Evolutionary conservation across 2,113 vertebrate genomes (phyloP).

Genomic region (Odontophorus gujanensis): DNA sequence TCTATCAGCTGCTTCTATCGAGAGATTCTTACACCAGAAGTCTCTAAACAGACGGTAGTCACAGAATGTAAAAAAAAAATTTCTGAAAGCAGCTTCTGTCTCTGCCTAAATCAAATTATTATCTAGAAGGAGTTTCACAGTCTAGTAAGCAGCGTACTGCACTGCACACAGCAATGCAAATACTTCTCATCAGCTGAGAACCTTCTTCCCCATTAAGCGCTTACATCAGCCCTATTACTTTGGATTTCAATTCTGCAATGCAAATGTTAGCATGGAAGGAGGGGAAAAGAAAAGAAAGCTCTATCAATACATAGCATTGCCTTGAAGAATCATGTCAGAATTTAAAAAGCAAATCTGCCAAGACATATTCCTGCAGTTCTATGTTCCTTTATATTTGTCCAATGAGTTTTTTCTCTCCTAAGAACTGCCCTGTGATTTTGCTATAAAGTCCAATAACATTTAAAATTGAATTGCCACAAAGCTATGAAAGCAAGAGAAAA

Average conservation of each 20-base stretch:
- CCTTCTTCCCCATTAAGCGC: not conserved
- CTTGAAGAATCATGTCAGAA: not conserved
- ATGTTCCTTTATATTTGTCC: not conserved
- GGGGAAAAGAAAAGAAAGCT: not conserved
- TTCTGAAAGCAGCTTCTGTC: not conserved
- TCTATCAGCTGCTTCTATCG: not conserved
- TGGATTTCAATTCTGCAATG: not conserved
- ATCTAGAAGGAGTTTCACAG: not conserved
- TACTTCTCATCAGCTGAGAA: not conserved
- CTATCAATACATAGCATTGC: not conserved
- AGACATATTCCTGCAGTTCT: accelerated
- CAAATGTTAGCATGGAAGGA: not conserved
- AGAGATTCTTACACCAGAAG: not conserved
- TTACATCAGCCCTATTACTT: not conserved
- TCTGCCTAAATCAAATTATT: not conserved
- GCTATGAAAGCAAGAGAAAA: not conserved
- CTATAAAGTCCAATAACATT: accelerated
- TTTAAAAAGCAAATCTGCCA: not conserved
- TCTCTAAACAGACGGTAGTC: not conserved
- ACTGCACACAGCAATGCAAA: not conserved
- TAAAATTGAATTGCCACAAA: not conserved
- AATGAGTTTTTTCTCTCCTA: accelerated
- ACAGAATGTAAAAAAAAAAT: not conserved
- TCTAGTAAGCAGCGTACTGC: not conserved
- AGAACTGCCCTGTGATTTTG: accelerated